These are phyloP conservation scores for Archivesica marissinica DNA, from an alignment of 1,140 invertebrate genomes.

Conservation along the genomic window DNA sequence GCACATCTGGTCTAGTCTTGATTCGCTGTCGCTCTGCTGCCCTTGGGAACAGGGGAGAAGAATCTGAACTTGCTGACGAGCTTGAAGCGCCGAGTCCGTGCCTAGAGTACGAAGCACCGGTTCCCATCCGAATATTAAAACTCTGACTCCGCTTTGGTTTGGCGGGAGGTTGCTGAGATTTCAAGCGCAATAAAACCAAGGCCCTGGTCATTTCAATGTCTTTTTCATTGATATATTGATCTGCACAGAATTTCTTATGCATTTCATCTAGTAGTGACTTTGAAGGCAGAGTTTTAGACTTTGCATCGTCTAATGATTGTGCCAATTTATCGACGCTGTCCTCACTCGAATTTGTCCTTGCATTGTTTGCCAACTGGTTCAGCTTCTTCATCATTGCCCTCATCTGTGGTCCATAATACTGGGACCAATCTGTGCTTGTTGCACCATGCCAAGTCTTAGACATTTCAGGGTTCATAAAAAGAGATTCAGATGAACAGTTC, in stretches of 20 bases:
- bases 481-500: conserved; percentile 9
- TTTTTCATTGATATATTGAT: conserved; percentile 65
- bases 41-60: conserved; percentile 52
- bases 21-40: conserved; percentile 31
- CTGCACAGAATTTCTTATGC: conserved; percentile 73
- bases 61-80: conserved; percentile 41
- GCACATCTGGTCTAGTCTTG: conserved; percentile 52
- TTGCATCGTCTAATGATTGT: conserved; percentile 16
- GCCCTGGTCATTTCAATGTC: conserved; percentile 46
- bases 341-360: neutral
- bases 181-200: conserved; percentile 57
- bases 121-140: conserved; percentile 59
- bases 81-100: neutral
- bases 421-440: conserved; percentile 68
- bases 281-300: conserved; percentile 61
- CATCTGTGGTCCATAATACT: conserved; percentile 68
- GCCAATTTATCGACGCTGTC: neutral
- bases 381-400: conserved; percentile 60
- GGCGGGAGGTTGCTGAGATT: conserved; percentile 37
- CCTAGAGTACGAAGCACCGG: neutral
- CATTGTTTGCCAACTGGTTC: conserved; percentile 24
- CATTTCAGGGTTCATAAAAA: conserved; percentile 69
- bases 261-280: conserved; percentile 68
- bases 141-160: conserved; percentile 57
- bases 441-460: conserved; percentile 72